A percentile compares a stretch with the other conserved stretches of the same genome.
Conservation (phyloP, 2,113 vertebrate genomes). For the Chitala chitala region DNA sequence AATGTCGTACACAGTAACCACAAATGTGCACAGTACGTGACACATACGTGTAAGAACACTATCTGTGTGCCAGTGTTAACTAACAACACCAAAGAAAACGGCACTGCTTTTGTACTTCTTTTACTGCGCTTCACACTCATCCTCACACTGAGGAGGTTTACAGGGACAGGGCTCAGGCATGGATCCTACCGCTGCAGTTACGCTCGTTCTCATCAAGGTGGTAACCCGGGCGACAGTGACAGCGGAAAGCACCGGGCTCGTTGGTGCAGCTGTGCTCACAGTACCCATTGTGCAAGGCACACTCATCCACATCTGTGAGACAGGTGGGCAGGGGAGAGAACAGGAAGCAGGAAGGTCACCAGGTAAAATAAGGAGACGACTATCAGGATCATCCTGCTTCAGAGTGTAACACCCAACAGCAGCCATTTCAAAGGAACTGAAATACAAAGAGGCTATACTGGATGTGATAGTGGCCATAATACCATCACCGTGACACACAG, state of each 20-base stretch:
- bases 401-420: no score
- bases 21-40: no score
- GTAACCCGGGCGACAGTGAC: slow-evolving; percentile 55
- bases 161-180: no score
- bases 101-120: neutral
- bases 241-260: slow-evolving; percentile 53
- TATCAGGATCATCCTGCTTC: neutral
- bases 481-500: no score
- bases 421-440: no score
- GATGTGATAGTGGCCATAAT: no score
- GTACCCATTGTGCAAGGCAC: slow-evolving; percentile 48
- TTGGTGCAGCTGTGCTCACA: slow-evolving; percentile 66
- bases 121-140: neutral
- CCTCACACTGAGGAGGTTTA: neutral
- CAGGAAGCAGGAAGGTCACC: neutral
- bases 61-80: no score
- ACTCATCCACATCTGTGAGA: slow-evolving; percentile 64
- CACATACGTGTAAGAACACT: no score
- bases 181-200: slow-evolving; percentile 61
- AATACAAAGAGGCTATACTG: no score
- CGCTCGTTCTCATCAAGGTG: slow-evolving; percentile 46
- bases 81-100: no score
- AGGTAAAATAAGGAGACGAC: neutral
- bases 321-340: neutral
- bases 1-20: slow-evolving; percentile 7